A percentile compares a stretch with the other conserved stretches of the same genome.
Conservation (phyloP, 2,797 vertebrate genomes). For the Manis pentadactyla region DNA sequence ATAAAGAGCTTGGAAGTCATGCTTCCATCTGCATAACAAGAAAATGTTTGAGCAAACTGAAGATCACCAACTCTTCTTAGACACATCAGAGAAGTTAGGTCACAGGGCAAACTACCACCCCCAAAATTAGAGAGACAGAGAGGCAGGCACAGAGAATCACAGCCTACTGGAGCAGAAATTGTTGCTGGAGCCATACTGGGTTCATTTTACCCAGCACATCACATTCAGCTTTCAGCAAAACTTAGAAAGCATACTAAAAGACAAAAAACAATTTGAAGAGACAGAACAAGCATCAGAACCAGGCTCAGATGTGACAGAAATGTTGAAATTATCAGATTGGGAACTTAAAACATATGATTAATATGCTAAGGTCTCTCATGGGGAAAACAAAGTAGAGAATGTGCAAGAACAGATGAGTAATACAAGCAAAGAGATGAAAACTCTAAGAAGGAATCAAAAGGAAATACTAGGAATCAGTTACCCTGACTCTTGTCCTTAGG, state of each 20-base stretch:
- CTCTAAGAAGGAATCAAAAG: not conserved
- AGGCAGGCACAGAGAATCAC: not conserved
- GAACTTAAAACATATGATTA: not conserved
- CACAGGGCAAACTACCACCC: not conserved
- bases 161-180: not conserved
- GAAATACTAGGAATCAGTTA: constrained; percentile 9
- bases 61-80: not conserved
- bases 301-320: not conserved
- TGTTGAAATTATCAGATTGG: not conserved
- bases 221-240: not conserved
- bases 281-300: not conserved
- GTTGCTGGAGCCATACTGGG: not conserved
- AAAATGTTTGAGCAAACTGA: not conserved
- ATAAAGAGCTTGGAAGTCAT: not conserved
- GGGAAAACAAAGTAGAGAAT: not conserved
- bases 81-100: not conserved
- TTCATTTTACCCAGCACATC: not conserved
- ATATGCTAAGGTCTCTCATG: not conserved
- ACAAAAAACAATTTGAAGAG: not conserved
- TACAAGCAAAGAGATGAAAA: not conserved
- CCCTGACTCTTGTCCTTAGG: not conserved
- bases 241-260: not conserved
- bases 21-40: not conserved
- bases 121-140: not conserved
- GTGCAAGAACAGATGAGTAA: not conserved